Base-by-base conservation (phyloP, 2,888 invertebrate genomes). In the Lutraria lutraria region DNA sequence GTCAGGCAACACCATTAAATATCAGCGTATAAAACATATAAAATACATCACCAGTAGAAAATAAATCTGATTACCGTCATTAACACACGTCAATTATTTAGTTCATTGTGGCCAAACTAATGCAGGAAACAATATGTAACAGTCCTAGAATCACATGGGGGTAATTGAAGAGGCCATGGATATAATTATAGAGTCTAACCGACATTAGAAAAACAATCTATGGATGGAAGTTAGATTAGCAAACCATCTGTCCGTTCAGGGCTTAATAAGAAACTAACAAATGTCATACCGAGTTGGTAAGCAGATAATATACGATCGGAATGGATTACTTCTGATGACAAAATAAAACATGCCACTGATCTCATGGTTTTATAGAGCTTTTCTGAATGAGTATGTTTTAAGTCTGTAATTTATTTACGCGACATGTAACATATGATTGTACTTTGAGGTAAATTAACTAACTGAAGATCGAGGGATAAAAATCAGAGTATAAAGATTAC, bases 311-410 rank as follows among this genome's bases (percentile, higher is more conserved):
- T 16, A 68, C 83, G n/a, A 72, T 52, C 52, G 72, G 52, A 84
- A 84, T 76, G 29, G 76, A 84, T 76, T 84, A 76, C 53, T 84
- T 84, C 84, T 19, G 54, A 31, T 34, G 84, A 76, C 54, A 76
- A 76, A 76, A 84, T 84, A 76, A 84, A 84, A 84, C 54, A 52
- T 52, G 21, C 15, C 72, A 83, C 72, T 60, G 83, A 83, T 83
- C 63, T 72, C 34, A 0, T 25, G 34, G 83, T 43, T 83, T 63
- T 83, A 68, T 34, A 31, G 34, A 34, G n/a, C 43, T 83, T 63
- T 21, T 16, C 63, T 68, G 10, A 68, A 25, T 25, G n/a, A 68
- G 25, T n/a, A 25, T 25, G 43, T 68, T 68, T n/a, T n/a, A 6
- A 68, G n/a, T 68, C 63, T 68, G 63, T 68, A 4, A 16, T 56